phyloP scores from a whole-genome alignment of 2,113 vertebrate species.

The Dipodomys spectabilis region DNA sequence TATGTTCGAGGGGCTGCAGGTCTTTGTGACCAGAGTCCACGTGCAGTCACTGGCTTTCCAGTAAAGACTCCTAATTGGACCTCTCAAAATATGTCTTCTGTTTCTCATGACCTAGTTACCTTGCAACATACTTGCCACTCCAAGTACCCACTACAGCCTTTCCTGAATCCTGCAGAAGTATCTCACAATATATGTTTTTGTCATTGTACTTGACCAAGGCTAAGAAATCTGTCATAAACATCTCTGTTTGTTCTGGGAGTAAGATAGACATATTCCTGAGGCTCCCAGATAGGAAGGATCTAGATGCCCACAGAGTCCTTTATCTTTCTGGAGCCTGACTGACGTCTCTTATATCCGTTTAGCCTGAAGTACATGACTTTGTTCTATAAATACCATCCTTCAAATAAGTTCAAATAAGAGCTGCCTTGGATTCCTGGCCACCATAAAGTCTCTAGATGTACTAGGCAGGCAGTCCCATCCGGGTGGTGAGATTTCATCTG shows the following conservation, averaged over 20 bases:
- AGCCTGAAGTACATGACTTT: conserved; percentile 81
- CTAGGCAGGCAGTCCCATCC: background rate
- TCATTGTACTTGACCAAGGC: background rate
- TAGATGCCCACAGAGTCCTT: conserved; percentile 54
- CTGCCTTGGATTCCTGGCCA: background rate
- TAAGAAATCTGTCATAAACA: background rate
- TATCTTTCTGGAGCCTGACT: conserved; percentile 78
- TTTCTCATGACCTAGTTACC: too few relatives aligned
- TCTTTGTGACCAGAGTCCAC: too few relatives aligned
- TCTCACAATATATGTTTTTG: conserved; percentile 27
- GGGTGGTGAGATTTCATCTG: background rate
- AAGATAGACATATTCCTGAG: background rate
- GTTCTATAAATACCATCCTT: conserved; percentile 86
- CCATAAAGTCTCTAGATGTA: background rate
- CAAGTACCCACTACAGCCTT: background rate
- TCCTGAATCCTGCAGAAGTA: conserved; percentile 1
- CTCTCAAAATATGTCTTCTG: too few relatives aligned
- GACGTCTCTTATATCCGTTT: conserved; percentile 81
- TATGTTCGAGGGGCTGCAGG: too few relatives aligned
- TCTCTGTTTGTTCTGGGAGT: conserved; percentile 2
- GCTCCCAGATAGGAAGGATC: background rate
- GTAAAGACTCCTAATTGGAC: too few relatives aligned
- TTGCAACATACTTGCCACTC: too few relatives aligned
- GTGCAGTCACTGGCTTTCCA: too few relatives aligned
- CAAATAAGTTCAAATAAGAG: conserved; percentile 81